Percentiles rank a stretch among this genome's conserved stretches.
Conservation (phyloP, 2,888 invertebrate genomes). For the Rhorus exstirpatorius region DNA sequence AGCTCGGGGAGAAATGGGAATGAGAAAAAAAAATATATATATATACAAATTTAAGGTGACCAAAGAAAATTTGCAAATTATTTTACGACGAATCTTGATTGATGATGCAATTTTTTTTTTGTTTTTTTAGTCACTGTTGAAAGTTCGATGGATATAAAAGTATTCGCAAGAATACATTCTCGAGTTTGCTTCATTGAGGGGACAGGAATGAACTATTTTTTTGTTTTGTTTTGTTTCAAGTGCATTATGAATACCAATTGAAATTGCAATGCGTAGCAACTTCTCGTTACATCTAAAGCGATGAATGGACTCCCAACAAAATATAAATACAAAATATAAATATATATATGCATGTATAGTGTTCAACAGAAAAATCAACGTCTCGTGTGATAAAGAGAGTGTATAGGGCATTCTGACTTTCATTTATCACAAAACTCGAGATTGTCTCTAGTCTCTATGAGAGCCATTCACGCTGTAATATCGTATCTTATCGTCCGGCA, state of each 20-base stretch:
- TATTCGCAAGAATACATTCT: too few species aligned
- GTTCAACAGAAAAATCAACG: background rate
- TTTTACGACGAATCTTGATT: too few species aligned
- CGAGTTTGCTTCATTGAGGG: background rate
- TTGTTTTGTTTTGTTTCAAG: background rate
- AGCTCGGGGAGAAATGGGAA: too few species aligned
- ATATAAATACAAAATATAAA: background rate
- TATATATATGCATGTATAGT: background rate
- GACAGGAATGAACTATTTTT: constrained; percentile 23
- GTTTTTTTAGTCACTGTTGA: too few species aligned
- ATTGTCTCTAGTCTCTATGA: constrained; percentile 18
- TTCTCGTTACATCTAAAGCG: background rate
- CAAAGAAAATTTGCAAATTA: too few species aligned
- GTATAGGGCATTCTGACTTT: constrained; percentile 17
- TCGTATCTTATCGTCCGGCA: constrained; percentile 54
- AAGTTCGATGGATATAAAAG: too few species aligned
- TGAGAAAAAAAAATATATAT: background rate
- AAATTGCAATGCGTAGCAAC: constrained; percentile 9
- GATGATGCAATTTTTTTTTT: too few species aligned
- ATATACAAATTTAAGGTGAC: too few species aligned
- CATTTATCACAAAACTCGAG: constrained; percentile 37
- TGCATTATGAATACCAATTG: background rate
- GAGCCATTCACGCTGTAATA: background rate
- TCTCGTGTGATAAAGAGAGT: constrained; percentile 14
- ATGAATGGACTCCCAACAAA: constrained; percentile 6